Base-by-base conservation (phyloP, 2,113 vertebrate genomes). In the Sylvilagus bachmani region DNA sequence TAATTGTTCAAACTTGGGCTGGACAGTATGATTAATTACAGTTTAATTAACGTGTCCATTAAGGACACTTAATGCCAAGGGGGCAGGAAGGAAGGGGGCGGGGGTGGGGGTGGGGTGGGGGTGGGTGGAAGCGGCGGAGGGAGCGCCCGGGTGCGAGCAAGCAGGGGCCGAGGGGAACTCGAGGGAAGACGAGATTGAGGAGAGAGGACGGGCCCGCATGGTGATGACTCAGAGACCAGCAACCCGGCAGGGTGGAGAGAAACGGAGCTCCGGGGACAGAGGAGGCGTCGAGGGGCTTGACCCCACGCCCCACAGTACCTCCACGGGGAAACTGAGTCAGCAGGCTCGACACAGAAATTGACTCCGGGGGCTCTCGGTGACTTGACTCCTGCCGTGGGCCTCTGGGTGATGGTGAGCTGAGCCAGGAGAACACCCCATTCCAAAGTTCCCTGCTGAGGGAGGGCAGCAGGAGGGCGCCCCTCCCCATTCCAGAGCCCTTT, bases 11-110 rank as follows among this genome's bases (percentile, higher is more conserved):
- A 98, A 99, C 98, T 98, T 98, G 98, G 97, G 95, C 98, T 97
- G 98, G 98, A 98, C 98, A 98, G 98, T 98, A 99, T 98, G 98
- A 99, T 99, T 99, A 99, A 99, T 99, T 99, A 99, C 98, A 98
- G 98, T 98, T 98, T 98, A 99, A 99, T 99, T 99, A 99, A 98
- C 96, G 98, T 97, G 98, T 98, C 98, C 98, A 98, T 98, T 98
- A 99, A 98, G 98, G 98, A 98, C 97, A 98, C 96, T 98, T 98
- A 98, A 97, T 97, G 98, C 97, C 97, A 95, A 90, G 61, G 94
- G 93, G 97, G 79, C 13, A 69, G 44, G 55, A 31, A 36, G 49
- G 44, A 49, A 25, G n/a, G 49, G 61, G 84, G 44, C 44, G 44
- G 44, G 44, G 6, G 44, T 44, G 44, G 44, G 44, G 44, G 44